Percentiles rank a stretch among this genome's conserved stretches.
Evolutionary conservation across 2,888 invertebrate species (phyloP).

Genomic region (Gastrophysa polygoni): DNA sequence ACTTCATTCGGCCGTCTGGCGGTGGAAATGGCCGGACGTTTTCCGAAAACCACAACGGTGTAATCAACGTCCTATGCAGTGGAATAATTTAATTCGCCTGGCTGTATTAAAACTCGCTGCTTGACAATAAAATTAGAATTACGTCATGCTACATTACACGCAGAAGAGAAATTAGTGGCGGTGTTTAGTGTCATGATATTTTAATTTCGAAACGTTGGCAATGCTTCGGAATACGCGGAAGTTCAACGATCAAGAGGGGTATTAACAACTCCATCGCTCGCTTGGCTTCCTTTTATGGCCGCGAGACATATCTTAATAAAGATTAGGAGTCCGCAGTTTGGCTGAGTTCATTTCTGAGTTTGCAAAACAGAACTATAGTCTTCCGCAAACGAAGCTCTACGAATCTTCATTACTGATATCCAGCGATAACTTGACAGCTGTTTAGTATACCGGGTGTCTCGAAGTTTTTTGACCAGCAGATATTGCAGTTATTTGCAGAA

Average conservation of each 20-base stretch:
- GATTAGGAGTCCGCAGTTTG: neutral
- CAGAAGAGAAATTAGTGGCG: slow-evolving; percentile 37
- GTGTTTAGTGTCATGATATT: slow-evolving; percentile 37
- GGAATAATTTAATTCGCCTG: slow-evolving; percentile 34
- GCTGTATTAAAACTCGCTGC: slow-evolving; percentile 37
- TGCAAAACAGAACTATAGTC: neutral
- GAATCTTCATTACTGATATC: too few relatives aligned
- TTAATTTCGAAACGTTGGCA: slow-evolving; percentile 31
- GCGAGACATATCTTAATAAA: slow-evolving; percentile 1
- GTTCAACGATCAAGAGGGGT: slow-evolving; percentile 28
- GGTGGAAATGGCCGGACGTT: slow-evolving; percentile 13
- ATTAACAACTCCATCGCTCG: slow-evolving; percentile 21
- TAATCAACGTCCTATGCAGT: slow-evolving; percentile 27
- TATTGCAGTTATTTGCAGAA: too few relatives aligned
- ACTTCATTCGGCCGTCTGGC: slow-evolving; percentile 15
- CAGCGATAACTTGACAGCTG: too few relatives aligned
- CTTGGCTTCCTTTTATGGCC: neutral
- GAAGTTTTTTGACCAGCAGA: too few relatives aligned
- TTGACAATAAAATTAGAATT: slow-evolving; percentile 43
- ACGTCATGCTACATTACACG: slow-evolving; percentile 40
- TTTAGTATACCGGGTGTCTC: too few relatives aligned
- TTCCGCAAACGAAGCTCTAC: too few relatives aligned
- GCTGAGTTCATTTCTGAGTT: neutral
- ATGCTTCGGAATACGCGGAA: slow-evolving; percentile 16
- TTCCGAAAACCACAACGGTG: slow-evolving; percentile 29